A percentile compares a stretch with the other conserved stretches of the same genome.
Conservation (phyloP, 1,140 invertebrate genomes). For the Leptinotarsa undecemlineata region DNA sequence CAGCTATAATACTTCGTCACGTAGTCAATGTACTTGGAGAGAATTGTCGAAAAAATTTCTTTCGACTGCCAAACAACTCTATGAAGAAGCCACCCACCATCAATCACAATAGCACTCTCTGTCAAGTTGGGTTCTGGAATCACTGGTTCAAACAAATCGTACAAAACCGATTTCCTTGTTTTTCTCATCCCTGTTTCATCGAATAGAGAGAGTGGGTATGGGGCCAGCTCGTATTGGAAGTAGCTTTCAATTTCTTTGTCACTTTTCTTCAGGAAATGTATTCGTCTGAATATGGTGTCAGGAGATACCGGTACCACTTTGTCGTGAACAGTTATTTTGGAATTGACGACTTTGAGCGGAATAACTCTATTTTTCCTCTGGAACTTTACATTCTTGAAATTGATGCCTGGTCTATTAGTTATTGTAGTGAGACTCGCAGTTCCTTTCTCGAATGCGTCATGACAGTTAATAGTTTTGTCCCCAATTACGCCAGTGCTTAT, state of each 20-base stretch:
- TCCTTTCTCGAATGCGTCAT: constrained; percentile 23
- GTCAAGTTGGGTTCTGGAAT: constrained; percentile 27
- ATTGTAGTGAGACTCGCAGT: constrained; percentile 33
- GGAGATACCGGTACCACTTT: constrained; percentile 41
- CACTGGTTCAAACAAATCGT: constrained; percentile 43
- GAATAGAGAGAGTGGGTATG: constrained; percentile 19
- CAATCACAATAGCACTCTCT: constrained; percentile 22
- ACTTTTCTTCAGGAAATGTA: constrained; percentile 25
- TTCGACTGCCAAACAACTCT: constrained; percentile 18
- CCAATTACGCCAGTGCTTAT: constrained; percentile 19
- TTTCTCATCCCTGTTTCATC: constrained; percentile 27
- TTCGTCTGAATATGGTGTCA: constrained; percentile 51
- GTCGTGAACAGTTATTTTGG: constrained; percentile 47
- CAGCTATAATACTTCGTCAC: constrained; percentile 15
- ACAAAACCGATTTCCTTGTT: constrained; percentile 33
- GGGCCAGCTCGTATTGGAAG: constrained; percentile 35
- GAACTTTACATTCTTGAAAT: constrained; percentile 37
- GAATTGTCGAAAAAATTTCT: constrained; percentile 10
- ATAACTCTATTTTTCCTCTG: constrained; percentile 34
- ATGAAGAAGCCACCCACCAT: constrained; percentile 16
- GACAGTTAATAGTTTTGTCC: constrained; percentile 13
- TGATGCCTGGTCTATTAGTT: constrained; percentile 42
- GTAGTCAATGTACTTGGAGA: constrained; percentile 21
- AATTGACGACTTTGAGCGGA: constrained; percentile 24
- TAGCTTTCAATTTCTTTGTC: constrained; percentile 32